phyloP scores from a whole-genome alignment of 2,113 vertebrate genomes.

The Eretmochelys imbricata region DNA sequence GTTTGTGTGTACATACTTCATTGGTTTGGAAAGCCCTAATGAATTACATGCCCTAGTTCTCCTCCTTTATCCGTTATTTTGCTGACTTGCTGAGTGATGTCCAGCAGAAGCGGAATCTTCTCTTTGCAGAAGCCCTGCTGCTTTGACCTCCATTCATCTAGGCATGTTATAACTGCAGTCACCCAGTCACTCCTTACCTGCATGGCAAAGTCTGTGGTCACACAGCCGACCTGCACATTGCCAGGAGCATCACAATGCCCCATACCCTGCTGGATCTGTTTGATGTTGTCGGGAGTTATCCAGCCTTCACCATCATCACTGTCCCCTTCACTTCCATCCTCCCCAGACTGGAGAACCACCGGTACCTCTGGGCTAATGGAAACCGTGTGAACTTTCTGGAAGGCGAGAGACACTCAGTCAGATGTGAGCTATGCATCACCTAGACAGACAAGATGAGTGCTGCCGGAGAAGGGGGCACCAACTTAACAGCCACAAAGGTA shows the following conservation, averaged over 20 bases:
- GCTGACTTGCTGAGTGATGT: not conserved
- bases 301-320: constrained; percentile 82
- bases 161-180: not conserved
- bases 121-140: not conserved
- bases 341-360: not conserved
- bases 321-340: constrained; percentile 52
- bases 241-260: constrained; percentile 72
- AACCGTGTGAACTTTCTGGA: not conserved
- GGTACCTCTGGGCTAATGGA: not conserved
- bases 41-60: not conserved
- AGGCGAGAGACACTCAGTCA: rapidly evolving
- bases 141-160: not conserved
- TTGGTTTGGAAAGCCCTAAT: not conserved
- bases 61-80: too few species aligned
- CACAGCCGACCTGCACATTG: constrained; percentile 86
- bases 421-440: rapidly evolving
- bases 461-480: not conserved
- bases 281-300: constrained; percentile 96
- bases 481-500: not conserved
- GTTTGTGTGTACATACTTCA: too few species aligned
- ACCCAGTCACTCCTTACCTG: constrained; percentile 80
- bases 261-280: constrained; percentile 83
- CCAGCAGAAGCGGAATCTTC: not conserved
- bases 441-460: not conserved
- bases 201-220: constrained; percentile 97